These are phyloP conservation scores for Trachurus trachurus DNA, from an alignment of 2,797 vertebrate species.

Conservation along the genomic window DNA sequence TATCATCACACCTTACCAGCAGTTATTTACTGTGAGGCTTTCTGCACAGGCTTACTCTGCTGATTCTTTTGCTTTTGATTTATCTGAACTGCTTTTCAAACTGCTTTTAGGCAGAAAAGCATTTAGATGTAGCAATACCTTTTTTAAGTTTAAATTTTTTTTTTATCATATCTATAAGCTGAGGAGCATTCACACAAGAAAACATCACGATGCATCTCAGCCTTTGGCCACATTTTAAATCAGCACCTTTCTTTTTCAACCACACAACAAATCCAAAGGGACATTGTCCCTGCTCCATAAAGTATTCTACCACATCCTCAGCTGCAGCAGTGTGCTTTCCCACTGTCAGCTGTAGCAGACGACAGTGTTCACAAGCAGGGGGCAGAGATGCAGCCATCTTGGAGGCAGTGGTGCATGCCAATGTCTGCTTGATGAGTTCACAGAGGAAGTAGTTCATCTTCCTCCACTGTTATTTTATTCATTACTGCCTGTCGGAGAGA, in stretches of 20 bases:
- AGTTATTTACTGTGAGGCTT: constrained; percentile 40
- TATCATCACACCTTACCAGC: constrained; percentile 50
- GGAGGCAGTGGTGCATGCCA: constrained; percentile 69
- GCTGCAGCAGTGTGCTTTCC: constrained; percentile 52
- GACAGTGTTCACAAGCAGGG: constrained; percentile 42
- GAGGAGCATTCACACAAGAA: constrained; percentile 14
- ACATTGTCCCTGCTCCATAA: constrained; percentile 17
- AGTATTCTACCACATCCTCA: constrained; percentile 41
- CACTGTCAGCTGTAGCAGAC: constrained; percentile 43
- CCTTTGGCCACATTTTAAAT: constrained; percentile 25
- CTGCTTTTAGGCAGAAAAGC: neutral
- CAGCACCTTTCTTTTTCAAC: neutral
- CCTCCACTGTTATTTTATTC: constrained; percentile 77
- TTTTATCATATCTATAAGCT: constrained; percentile 17
- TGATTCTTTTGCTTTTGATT: neutral
- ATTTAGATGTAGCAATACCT: constrained; percentile 11
- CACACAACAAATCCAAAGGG: constrained; percentile 7
- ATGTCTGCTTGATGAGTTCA: constrained; percentile 74
- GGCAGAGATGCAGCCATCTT: constrained; percentile 64
- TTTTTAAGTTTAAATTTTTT: constrained; percentile 9
- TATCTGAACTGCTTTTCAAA: constrained; percentile 6
- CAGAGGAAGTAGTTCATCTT: constrained; percentile 72
- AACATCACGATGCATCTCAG: constrained; percentile 3
- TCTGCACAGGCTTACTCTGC: neutral
- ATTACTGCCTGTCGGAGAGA: constrained; percentile 66